These are phyloP conservation scores for Drosophila rufa DNA, from an alignment of 1,140 invertebrate genomes.

Conservation along the genomic window DNA sequence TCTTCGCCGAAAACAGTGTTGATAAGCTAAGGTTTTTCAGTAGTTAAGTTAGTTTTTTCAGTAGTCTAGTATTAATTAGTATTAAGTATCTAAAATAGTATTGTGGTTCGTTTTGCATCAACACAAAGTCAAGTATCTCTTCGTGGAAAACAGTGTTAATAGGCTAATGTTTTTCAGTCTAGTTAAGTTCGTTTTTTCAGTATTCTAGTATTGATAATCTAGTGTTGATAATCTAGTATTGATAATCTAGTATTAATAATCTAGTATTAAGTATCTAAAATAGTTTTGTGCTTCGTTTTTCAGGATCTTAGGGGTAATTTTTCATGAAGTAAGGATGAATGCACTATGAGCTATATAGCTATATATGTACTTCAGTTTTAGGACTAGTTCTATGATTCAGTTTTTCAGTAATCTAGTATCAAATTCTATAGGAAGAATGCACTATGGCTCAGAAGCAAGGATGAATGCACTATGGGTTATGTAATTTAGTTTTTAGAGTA, in stretches of 20 bases:
- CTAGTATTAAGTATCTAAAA: too few species aligned
- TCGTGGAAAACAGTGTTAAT: too few species aligned
- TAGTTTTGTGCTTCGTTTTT: too few species aligned
- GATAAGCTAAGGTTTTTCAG: background rate
- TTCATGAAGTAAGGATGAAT: background rate
- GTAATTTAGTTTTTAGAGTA: background rate
- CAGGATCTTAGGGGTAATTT: too few species aligned
- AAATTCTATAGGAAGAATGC: too few species aligned
- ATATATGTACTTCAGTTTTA: background rate
- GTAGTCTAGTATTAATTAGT: background rate
- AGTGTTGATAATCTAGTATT: background rate
- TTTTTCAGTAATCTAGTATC: too few species aligned
- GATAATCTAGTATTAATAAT: background rate
- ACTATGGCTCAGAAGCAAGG: too few species aligned
- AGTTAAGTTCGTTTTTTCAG: background rate
- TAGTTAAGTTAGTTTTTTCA: background rate
- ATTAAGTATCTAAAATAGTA: too few species aligned
- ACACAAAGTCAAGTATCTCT: too few species aligned
- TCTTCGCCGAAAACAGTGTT: too few species aligned
- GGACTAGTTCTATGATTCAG: background rate
- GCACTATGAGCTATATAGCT: too few species aligned
- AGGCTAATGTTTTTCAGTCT: background rate
- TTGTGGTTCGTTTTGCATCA: background rate
- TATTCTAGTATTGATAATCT: background rate
- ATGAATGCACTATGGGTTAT: too few species aligned